Evolutionary conservation across 2,797 vertebrate genomes (phyloP), one percentile per base, ranked within the genome.

Genomic region (Pagetopsis macropterus): DNA sequence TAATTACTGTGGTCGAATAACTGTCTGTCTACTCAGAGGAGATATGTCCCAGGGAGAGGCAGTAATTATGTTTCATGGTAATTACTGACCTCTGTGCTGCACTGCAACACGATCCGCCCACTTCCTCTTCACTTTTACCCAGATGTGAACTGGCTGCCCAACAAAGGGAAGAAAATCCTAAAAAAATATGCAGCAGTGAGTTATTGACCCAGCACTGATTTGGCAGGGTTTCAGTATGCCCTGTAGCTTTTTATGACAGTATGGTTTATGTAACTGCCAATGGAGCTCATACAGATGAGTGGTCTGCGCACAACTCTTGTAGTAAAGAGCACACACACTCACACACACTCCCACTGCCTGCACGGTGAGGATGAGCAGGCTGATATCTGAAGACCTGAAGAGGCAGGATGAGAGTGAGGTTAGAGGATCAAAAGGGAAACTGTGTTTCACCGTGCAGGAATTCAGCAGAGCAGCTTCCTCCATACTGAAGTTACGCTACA

Each of bases 211-310:
- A 79, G 81, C 81, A 84, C 86, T 86, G 84, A 85, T 89, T 89
- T 88, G 83, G 81, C 82, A 81, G 65, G 70, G 76, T 81, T 90
- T 89, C 87, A 89, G 56, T 59, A 66, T 57, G 78, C 77, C 90
- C 85, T 73, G 78, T 76, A 79, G 86, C 84, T 75, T 69, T 37
- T 81, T 62, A 86, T 89, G 91, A 89, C 88, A 81, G 83, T 82
- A 80, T 89, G 85, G 75, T 91, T 92, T 92, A 92, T 90, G 87
- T 91, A 92, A 90, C 85, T 84, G 84, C 84, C 84, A 82, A 75
- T 71, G 75, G 71, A 84, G 87, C 76, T 85, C 78, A 76, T 86
- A 83, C 75, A 84, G 88, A 89, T 86, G 90, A 90, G 84, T 83
- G 79, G 87, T 87, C 82, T 89, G 82, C 72, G 69, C 44, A 41